Percentiles rank a stretch among this genome's conserved stretches.
phyloP scores from a whole-genome alignment of 2,888 invertebrate genomes.

The Cacoxenus indagator region DNA sequence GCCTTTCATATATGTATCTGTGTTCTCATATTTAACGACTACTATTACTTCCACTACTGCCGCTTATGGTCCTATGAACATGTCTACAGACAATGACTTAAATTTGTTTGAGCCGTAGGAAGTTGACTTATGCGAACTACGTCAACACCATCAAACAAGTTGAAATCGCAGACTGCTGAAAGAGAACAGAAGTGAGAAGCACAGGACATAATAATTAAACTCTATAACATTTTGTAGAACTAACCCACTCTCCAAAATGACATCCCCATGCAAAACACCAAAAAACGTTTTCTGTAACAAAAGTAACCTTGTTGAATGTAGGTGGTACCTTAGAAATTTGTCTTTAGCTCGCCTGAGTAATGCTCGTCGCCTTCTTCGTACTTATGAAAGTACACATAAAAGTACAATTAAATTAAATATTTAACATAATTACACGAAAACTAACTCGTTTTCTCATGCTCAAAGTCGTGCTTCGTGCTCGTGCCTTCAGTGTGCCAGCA shows the following conservation, averaged over 20 bases:
- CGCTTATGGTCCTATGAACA: neutral
- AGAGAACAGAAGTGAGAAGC: neutral
- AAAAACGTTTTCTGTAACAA: too few species aligned
- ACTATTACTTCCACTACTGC: too few species aligned
- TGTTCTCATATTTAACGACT: too few species aligned
- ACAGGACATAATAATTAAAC: conserved; percentile 18
- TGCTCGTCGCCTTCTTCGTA: neutral
- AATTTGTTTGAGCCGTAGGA: conserved; percentile 44
- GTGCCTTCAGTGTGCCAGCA: neutral
- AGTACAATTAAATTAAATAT: conserved; percentile 67
- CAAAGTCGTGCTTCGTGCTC: neutral
- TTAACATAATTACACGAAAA: conserved; percentile 65
- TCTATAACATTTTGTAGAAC: neutral
- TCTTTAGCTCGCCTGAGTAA: neutral
- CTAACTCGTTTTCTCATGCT: conserved; percentile 45
- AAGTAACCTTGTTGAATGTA: neutral
- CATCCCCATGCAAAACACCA: too few species aligned
- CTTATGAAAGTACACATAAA: conserved; percentile 32
- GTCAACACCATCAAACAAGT: too few species aligned
- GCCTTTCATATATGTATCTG: neutral
- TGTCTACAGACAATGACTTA: conserved; percentile 44
- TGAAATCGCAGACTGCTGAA: too few species aligned
- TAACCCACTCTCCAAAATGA: too few species aligned
- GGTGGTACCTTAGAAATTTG: neutral
- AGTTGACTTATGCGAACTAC: conserved; percentile 12